Percentiles rank a stretch among this genome's conserved stretches.
Evolutionary conservation across 2,888 invertebrate genomes (phyloP).

Genomic region (Calameuta filiformis): DNA sequence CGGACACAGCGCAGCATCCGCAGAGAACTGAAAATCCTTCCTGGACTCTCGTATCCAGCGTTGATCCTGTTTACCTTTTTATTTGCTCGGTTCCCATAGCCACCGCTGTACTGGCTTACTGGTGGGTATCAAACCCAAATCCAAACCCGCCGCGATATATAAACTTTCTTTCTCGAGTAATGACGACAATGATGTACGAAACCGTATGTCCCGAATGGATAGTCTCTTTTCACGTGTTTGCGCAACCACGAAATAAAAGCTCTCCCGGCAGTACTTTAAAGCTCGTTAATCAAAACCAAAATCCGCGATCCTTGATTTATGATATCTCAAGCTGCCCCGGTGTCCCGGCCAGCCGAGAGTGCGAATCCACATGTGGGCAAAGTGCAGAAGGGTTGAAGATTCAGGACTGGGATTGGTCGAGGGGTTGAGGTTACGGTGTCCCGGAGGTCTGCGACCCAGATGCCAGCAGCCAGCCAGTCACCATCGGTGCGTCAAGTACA

Average conservation of each 20-base stretch:
- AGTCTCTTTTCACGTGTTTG: background rate
- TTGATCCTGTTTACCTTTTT: background rate
- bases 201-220: background rate
- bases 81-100: background rate
- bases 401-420: background rate
- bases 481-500: background rate
- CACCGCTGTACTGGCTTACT: background rate
- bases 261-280: background rate
- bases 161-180: background rate
- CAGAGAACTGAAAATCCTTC: background rate
- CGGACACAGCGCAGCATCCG: background rate
- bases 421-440: background rate
- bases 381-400: background rate
- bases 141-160: background rate
- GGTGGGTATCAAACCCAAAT: background rate
- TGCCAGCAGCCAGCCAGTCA: background rate
- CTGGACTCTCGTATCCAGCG: background rate
- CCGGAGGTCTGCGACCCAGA: background rate
- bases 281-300: background rate
- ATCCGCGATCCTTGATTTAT: background rate
- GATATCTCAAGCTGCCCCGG: background rate
- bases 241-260: background rate
- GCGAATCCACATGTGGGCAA: background rate
- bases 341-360: background rate
- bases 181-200: background rate